Evolutionary conservation across 2,113 vertebrate genomes (phyloP), one percentile per base, ranked within the genome.

Genomic region (Brachypodius melanocephalos): DNA sequence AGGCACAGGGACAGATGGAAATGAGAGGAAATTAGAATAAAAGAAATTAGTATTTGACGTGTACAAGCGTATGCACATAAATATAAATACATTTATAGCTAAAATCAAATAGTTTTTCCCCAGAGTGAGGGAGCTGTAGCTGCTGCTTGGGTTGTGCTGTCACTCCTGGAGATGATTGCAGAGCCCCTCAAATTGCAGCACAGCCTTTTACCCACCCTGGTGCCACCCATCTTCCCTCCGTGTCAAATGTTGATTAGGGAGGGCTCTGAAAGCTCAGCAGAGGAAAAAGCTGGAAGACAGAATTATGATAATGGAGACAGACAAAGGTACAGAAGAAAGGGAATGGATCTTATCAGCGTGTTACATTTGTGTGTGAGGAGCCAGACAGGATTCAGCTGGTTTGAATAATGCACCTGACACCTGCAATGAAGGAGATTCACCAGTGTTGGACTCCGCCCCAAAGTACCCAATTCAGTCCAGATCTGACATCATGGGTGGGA

Each of bases 51-150:
- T 96, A 95, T 94, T 93, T 96, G 95, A 95, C 21, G 6, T 7
- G 1, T 91, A 93, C 78, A 94, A 88, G 69, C 67, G 25, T 89
- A 96, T 94, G 93, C 93, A 96, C 93, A 96, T 96, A 96, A 95
- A 96, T 96, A 97, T 95, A 96, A 95, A 96, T 94, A 96, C 65
- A 93, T 95, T 96, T 96, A 5, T 94, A 91, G 34, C 82, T 73
- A 48, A 95, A 97, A 94, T 91, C 63, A 91, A 95, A 82, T 97
- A 92, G 73, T 89, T 97, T 97, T 91, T 91, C 93, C 85, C 97
- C 90, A 40, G 97, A 96, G 96, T 32, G 93, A 96, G 89, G 0
- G 14, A 97, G 88, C 79, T 34, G 81, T 25, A 17, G 92, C 90
- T 92, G 76, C 95, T 94, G 85, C 95, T 95, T 78, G 69, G 93